Evolutionary conservation across 2,797 vertebrate species (phyloP).

Genomic region (Microctenopoma lineatum): DNA sequence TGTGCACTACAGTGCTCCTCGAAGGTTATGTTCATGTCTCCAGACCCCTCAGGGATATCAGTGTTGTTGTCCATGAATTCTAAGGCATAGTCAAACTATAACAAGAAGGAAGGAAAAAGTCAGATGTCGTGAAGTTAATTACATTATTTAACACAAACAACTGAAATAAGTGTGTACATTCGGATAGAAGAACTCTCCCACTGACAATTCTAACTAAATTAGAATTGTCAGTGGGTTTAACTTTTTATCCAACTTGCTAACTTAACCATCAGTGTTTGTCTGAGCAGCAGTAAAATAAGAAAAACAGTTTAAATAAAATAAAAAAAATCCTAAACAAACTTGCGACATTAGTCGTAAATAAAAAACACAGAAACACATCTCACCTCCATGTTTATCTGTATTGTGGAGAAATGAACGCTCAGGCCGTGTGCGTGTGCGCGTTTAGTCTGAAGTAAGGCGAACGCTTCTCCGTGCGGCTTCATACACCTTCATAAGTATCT

Average conservation of each 20-base stretch:
- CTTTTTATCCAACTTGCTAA: too few relatives aligned
- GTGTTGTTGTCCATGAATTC: conserved; percentile 58
- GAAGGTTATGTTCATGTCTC: conserved; percentile 74
- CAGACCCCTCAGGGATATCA: conserved; percentile 80
- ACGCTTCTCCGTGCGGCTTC: accelerated
- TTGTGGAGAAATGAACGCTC: too few relatives aligned
- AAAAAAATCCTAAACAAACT: too few relatives aligned
- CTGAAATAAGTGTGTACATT: background rate
- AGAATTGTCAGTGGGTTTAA: background rate
- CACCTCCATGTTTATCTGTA: conserved; percentile 42
- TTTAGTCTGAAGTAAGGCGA: accelerated
- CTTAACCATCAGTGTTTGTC: background rate
- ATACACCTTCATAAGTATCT: conserved; percentile 33
- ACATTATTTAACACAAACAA: background rate
- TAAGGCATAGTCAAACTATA: conserved; percentile 25
- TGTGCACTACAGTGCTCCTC: conserved; percentile 77
- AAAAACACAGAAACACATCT: conserved; percentile 24
- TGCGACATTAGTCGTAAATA: background rate
- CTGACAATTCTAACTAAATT: background rate
- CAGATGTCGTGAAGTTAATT: background rate
- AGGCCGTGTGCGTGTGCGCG: background rate
- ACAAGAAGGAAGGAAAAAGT: conserved; percentile 8
- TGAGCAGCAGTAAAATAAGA: background rate
- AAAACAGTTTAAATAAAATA: background rate
- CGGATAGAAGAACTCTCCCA: too few relatives aligned